Base-by-base conservation (phyloP, 2,888 invertebrate genomes). In the Dolichopus griseipennis region DNA sequence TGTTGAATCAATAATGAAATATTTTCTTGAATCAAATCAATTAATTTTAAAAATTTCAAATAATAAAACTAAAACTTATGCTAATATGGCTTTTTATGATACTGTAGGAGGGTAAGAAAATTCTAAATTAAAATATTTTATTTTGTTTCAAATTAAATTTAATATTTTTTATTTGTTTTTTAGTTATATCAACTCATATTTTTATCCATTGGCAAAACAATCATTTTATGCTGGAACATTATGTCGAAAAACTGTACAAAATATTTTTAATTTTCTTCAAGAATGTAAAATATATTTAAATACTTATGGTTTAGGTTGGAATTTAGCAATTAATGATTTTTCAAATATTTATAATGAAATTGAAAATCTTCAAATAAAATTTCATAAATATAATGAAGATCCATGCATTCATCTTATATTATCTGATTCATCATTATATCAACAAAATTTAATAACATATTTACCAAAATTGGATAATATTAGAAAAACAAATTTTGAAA, bases 261-360 rank as follows among this genome's bases (percentile, higher is more conserved):
- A 76, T 61, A 68, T 81, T 61, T 68, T 73, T 20, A 70, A 71
- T 3, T 70, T 81, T 0, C 77, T 75, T 68, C 72, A 74, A 2
- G 75, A 79, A 68, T 78, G 78, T 52, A 77, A 75, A 69, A 37
- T 68, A 1, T 72, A 74, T 33, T 73, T 81, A 12, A 81, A 81
- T 68, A 81, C 81, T 2, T 78, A 81, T 69, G 81, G 81, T 18
- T 80, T 81, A 69, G 78, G 78, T 12, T 81, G 81, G 81, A 73
- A 68, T 37, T 21, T 70, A 8, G 76, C 79, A 0, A 68, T 73
- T 0, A 64, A 43, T 4, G 74, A 79, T 69, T 74, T 78, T 20
- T 72, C 67, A 2, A 71, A 75, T 68, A 68, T 76, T 52, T 68
- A 74, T 4, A 66, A 72, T 7, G 69, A 70, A 9, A 74, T 78